A percentile compares a stretch with the other conserved stretches of the same genome.
phyloP scores from a whole-genome alignment of 1,140 invertebrate species.

The Eulimnadia texana region DNA sequence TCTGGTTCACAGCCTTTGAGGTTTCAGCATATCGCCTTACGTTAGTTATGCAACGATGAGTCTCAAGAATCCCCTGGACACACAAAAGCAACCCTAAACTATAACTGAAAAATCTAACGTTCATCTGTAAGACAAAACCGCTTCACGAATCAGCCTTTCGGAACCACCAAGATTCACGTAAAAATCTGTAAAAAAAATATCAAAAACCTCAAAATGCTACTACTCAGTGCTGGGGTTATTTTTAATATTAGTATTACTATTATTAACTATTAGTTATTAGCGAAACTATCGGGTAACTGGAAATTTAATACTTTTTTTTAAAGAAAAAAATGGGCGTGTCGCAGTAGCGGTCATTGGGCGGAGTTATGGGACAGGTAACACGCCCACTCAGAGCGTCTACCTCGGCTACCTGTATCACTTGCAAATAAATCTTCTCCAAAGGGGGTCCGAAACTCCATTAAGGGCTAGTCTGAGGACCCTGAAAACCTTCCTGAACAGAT shows the following conservation, averaged over 20 bases:
- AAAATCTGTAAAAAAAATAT: not conserved
- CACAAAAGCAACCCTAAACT: too few species aligned
- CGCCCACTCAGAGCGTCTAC: not conserved
- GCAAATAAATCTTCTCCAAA: not conserved
- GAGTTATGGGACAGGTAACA: constrained; percentile 11
- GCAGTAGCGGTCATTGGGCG: constrained; percentile 11
- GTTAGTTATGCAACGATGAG: constrained; percentile 12
- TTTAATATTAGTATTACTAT: too few species aligned
- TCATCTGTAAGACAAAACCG: not conserved
- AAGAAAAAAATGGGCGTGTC: constrained; percentile 7
- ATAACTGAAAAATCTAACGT: too few species aligned
- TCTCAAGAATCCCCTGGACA: not conserved
- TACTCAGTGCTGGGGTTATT: too few species aligned
- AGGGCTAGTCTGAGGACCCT: too few species aligned
- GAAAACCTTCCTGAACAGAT: too few species aligned
- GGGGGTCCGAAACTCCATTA: not conserved
- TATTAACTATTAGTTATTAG: too few species aligned
- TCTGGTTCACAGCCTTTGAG: constrained; percentile 3
- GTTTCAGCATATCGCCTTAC: constrained; percentile 13
- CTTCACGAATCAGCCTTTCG: not conserved
- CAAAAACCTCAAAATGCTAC: too few species aligned
- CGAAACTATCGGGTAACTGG: too few species aligned
- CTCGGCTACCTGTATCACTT: not conserved
- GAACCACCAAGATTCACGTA: not conserved
- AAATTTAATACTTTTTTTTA: too few species aligned